A percentile compares a stretch with the other conserved stretches of the same genome.
phyloP scores from a whole-genome alignment of 64 coral and sea anemone genomes.

The Catalaphyllia jardinei region DNA sequence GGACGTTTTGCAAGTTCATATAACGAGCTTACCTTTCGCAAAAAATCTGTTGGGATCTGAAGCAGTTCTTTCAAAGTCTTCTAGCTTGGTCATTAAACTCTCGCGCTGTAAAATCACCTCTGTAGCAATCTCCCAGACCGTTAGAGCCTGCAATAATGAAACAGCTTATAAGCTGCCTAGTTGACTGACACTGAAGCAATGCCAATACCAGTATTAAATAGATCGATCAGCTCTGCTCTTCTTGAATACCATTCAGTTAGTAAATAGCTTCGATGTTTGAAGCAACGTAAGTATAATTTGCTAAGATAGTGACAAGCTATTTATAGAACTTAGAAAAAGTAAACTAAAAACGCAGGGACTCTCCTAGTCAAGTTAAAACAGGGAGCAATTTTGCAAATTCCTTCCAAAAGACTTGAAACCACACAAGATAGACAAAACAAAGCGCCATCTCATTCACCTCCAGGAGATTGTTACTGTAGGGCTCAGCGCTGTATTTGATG shows the following conservation, averaged over 20 bases:
- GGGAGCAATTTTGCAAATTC: no score
- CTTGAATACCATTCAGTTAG: no score
- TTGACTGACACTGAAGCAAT: neutral
- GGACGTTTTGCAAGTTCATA: no score
- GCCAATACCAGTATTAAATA: neutral
- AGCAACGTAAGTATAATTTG: neutral
- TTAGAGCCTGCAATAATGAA: constrained; percentile 58
- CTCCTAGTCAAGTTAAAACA: no score
- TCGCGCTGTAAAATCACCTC: constrained; percentile 82
- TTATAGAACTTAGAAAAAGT: no score
- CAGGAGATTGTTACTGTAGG: constrained; percentile 49
- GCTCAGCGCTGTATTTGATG: constrained; percentile 94
- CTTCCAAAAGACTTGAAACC: neutral
- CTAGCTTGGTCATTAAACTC: constrained; percentile 87
- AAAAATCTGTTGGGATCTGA: constrained; percentile 98
- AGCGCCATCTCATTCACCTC: constrained; percentile 68
- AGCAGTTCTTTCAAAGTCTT: constrained; percentile 94
- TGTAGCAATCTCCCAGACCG: constrained; percentile 73
- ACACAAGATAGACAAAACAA: neutral
- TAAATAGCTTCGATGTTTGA: neutral
- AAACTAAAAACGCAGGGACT: no score
- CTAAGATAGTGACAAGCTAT: no score
- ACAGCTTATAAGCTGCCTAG: neutral
- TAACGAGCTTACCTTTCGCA: constrained; percentile 66
- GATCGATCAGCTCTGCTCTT: neutral